Evolutionary conservation across 2,888 invertebrate species (phyloP).

Genomic region (Xiphydria camelus): DNA sequence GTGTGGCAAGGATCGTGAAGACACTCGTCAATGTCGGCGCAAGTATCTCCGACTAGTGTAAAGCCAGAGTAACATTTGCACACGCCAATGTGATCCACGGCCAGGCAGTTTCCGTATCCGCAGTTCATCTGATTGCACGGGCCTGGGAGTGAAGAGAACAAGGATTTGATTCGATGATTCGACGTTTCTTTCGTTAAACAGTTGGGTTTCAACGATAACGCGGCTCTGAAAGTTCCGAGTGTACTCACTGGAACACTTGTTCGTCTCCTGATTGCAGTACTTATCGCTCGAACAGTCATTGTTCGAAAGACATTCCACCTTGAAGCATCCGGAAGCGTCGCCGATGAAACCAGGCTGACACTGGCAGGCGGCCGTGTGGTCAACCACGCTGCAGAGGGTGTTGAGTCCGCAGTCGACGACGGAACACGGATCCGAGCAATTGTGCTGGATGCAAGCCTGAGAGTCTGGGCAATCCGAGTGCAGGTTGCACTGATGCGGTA

Average conservation of each 20-base stretch:
- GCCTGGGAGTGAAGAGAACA: constrained; percentile 60
- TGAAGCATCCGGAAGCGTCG: constrained; percentile 85
- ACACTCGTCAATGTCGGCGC: constrained; percentile 84
- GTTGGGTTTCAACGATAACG: too few species aligned
- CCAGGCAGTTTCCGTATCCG: constrained; percentile 78
- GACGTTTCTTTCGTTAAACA: too few species aligned
- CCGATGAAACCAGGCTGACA: constrained; percentile 84
- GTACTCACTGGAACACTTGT: constrained; percentile 76
- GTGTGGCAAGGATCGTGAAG: constrained; percentile 75
- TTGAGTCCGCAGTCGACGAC: constrained; percentile 74
- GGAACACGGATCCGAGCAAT: constrained; percentile 82
- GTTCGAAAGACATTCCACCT: constrained; percentile 82
- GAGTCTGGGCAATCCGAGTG: constrained; percentile 76
- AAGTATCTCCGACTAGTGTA: constrained; percentile 67
- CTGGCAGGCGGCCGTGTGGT: constrained; percentile 73
- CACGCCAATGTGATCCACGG: constrained; percentile 70
- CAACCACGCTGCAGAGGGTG: constrained; percentile 74
- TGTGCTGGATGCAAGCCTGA: constrained; percentile 74
- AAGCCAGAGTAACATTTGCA: constrained; percentile 81
- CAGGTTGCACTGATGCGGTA: constrained; percentile 75
- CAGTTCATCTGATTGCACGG: constrained; percentile 80
- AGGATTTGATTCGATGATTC: too few species aligned
- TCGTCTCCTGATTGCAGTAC: constrained; percentile 73
- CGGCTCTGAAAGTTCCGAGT: neutral
- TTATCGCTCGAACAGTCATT: constrained; percentile 76